These are phyloP conservation scores for Scomberomorus guttatus DNA, from an alignment of 2,797 vertebrate species.

Conservation along the genomic window DNA sequence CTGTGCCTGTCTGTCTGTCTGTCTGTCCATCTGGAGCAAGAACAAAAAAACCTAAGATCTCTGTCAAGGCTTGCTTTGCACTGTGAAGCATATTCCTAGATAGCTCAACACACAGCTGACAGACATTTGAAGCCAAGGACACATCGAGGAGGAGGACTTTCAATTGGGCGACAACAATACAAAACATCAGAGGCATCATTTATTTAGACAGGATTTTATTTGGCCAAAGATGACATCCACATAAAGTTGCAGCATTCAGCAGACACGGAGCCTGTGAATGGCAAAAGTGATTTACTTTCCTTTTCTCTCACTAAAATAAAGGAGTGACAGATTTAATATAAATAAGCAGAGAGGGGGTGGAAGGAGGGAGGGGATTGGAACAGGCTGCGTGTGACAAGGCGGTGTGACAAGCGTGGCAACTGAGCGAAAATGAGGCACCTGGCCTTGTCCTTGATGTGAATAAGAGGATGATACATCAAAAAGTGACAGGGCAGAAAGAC, in stretches of 20 bases:
- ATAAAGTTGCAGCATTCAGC: constrained; percentile 55
- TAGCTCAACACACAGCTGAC: constrained; percentile 38
- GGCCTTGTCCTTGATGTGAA: constrained; percentile 84
- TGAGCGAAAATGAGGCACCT: constrained; percentile 79
- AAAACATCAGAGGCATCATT: constrained; percentile 56
- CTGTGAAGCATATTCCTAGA: constrained; percentile 34
- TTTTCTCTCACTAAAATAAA: constrained; percentile 70
- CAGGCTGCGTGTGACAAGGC: constrained; percentile 70
- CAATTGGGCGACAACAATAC: constrained; percentile 46
- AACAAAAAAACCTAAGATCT: constrained; percentile 16
- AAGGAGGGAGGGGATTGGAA: constrained; percentile 56
- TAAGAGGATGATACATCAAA: constrained; percentile 81
- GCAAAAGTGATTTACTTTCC: constrained; percentile 70
- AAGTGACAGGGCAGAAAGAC: constrained; percentile 77
- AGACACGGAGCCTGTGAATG: constrained; percentile 57
- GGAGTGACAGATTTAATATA: constrained; percentile 80
- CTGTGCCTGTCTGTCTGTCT: constrained; percentile 62
- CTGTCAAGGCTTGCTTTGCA: constrained; percentile 28
- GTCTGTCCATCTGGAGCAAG: constrained; percentile 43
- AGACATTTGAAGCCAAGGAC: constrained; percentile 48
- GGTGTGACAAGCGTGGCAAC: constrained; percentile 75
- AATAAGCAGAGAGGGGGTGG: constrained; percentile 67
- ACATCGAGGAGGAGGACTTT: constrained; percentile 33
- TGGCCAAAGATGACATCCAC: constrained; percentile 63
- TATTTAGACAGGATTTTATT: constrained; percentile 61